Conservation (phyloP, 2,113 vertebrate genomes). For the Brienomyrus brachyistius region DNA sequence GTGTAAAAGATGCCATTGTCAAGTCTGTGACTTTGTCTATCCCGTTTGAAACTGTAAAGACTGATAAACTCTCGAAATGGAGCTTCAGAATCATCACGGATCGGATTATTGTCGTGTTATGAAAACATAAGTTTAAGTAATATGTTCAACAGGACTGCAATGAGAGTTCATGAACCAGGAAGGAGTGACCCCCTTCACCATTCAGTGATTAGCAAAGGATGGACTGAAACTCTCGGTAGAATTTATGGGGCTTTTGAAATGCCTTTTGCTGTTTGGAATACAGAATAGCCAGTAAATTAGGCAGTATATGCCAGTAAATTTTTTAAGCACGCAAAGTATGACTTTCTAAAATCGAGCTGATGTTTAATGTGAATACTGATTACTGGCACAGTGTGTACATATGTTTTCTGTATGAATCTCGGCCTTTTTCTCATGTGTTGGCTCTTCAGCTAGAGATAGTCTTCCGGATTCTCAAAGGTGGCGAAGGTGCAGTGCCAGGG, state of each 20-base stretch:
- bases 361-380: background rate
- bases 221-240: background rate
- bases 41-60: background rate
- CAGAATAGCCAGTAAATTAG: background rate
- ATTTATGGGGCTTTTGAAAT: background rate
- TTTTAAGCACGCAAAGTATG: background rate
- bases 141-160: background rate
- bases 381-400: background rate
- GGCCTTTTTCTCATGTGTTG: background rate
- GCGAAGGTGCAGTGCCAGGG: background rate
- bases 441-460: background rate
- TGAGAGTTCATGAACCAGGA: background rate
- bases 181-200: background rate
- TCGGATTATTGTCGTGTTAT: background rate
- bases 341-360: background rate
- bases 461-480: background rate
- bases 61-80: background rate
- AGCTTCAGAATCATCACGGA: background rate
- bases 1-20: background rate
- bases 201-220: background rate
- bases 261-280: background rate
- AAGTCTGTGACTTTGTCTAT: background rate
- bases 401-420: background rate
- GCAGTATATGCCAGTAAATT: background rate
- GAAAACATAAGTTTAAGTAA: background rate